Conservation (phyloP, 2,113 vertebrate species). For the Drymodes brunneopygia region DNA sequence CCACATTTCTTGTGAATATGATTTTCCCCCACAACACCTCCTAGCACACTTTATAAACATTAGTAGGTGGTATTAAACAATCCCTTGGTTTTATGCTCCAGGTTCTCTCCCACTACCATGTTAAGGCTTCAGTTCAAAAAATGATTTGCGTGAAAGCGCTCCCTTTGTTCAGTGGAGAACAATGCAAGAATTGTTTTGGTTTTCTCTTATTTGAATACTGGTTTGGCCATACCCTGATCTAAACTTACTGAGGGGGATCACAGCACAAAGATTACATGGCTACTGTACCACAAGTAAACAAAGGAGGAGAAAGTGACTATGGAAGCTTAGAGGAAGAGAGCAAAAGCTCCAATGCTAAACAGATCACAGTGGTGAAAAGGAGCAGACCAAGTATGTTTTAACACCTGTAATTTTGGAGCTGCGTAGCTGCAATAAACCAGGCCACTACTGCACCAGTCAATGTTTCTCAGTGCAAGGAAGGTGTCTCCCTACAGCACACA, state of each 20-base stretch:
- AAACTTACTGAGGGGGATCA: not conserved
- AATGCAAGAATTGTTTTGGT: not conserved
- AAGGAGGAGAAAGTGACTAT: not conserved
- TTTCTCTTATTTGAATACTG: not conserved
- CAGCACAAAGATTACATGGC: not conserved
- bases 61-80: not conserved
- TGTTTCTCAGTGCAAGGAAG: not conserved
- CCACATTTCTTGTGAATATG: not conserved
- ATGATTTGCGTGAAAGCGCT: not conserved
- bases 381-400: not conserved
- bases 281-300: not conserved
- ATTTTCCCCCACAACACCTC: not conserved
- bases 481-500: not conserved
- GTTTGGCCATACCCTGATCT: not conserved
- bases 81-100: not conserved
- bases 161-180: not conserved
- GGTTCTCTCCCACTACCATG: not conserved
- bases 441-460: not conserved
- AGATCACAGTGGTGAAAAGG: not conserved
- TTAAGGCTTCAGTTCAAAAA: not conserved
- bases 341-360: not conserved
- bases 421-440: not conserved
- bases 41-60: not conserved
- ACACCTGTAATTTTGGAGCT: not conserved
- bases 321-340: not conserved